These are phyloP conservation scores for Pachycephala philippinensis DNA, from an alignment of 2,113 vertebrate genomes.

Conservation along the genomic window DNA sequence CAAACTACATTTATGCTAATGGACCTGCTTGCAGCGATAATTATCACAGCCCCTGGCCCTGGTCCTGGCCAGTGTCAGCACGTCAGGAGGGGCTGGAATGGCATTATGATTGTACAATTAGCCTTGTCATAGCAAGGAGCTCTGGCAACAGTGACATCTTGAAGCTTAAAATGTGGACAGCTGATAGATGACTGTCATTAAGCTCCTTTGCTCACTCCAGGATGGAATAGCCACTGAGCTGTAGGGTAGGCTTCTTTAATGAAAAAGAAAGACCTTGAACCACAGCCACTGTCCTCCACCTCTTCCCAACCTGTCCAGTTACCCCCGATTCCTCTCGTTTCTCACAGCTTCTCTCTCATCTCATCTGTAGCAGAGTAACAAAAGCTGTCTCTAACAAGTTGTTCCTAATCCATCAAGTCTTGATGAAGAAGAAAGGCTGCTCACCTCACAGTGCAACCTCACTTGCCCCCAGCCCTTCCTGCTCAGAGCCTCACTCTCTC, in stretches of 20 bases:
- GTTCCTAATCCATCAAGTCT: conserved; percentile 17
- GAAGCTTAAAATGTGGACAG: conserved; percentile 36
- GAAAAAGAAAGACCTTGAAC: conserved; percentile 64
- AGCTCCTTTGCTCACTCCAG: conserved; percentile 48
- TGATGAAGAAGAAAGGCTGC: background rate
- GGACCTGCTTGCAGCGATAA: conserved; percentile 52
- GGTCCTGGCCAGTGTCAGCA: conserved; percentile 29
- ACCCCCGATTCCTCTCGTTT: background rate
- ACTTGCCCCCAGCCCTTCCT: background rate
- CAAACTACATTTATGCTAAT: conserved; percentile 63
- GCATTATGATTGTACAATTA: conserved; percentile 66
- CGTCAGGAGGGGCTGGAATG: conserved; percentile 34
- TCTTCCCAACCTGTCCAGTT: background rate
- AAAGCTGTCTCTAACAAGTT: background rate
- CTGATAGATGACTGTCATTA: conserved; percentile 77
- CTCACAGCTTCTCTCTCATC: background rate
- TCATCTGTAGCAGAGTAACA: conserved; percentile 14
- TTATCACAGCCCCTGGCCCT: conserved; percentile 43
- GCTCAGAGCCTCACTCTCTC: background rate
- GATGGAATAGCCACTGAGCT: background rate
- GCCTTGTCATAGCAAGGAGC: conserved; percentile 66
- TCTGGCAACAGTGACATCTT: conserved; percentile 59
- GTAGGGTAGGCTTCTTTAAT: conserved; percentile 2
- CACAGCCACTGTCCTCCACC: background rate
- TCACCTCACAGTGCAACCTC: background rate